Evolutionary conservation across 2,113 vertebrate genomes (phyloP).

Genomic region (Zapornia atra): DNA sequence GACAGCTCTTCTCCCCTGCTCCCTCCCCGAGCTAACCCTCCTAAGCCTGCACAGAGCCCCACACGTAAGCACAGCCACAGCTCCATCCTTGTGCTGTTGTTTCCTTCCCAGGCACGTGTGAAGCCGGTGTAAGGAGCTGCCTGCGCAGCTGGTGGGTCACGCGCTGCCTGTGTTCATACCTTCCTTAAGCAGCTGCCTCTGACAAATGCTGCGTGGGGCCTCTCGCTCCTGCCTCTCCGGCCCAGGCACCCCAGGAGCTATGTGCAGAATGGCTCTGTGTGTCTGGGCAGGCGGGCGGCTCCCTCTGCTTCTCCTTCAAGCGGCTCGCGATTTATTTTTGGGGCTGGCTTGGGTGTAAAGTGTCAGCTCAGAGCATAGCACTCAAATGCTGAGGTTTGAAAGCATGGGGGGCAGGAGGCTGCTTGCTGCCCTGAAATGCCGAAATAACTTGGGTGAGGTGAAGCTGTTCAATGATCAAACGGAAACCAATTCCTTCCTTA

Average conservation of each 20-base stretch:
- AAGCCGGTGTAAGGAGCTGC: neutral
- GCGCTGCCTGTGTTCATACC: fast-evolving
- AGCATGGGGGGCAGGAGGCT: fast-evolving
- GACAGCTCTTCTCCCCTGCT: neutral
- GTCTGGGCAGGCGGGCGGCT: neutral
- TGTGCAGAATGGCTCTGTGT: neutral
- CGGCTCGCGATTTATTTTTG: neutral
- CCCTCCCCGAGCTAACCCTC: neutral
- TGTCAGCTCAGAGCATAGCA: neutral
- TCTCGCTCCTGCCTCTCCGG: fast-evolving
- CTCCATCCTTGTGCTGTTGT: neutral
- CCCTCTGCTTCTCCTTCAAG: neutral
- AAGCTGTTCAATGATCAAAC: neutral
- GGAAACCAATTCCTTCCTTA: neutral
- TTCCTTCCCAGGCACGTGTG: neutral
- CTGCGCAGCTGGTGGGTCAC: neutral
- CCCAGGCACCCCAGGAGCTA: neutral
- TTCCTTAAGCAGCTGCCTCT: neutral
- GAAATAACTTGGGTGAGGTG: neutral
- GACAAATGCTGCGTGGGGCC: neutral
- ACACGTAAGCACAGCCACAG: neutral
- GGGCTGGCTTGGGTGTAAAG: neutral
- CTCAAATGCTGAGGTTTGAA: neutral
- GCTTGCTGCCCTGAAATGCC: neutral
- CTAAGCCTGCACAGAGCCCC: neutral